These are phyloP conservation scores for Anabacerthia variegaticeps DNA, from an alignment of 2,797 vertebrate species.

Conservation along the genomic window DNA sequence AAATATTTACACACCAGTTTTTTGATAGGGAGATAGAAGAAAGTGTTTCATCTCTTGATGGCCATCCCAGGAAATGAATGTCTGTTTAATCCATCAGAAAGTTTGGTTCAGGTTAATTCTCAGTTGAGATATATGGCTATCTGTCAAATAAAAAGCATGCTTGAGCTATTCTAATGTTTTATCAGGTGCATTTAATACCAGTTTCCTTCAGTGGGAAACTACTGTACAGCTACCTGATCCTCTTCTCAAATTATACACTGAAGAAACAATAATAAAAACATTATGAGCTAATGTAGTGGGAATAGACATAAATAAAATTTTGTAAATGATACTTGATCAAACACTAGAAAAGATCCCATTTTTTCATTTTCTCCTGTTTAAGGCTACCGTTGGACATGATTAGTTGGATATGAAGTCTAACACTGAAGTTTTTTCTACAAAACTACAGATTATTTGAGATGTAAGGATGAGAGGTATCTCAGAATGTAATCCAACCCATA, in stretches of 20 bases:
- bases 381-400: not conserved
- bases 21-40: not conserved
- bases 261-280: slow-evolving; percentile 47
- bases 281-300: slow-evolving; percentile 5
- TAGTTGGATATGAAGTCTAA: not conserved
- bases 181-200: slow-evolving; percentile 77
- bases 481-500: not conserved
- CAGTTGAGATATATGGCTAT: slow-evolving; percentile 71
- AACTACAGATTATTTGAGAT: not conserved
- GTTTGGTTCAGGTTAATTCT: slow-evolving; percentile 65
- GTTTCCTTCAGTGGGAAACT: slow-evolving; percentile 72
- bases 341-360: not conserved
- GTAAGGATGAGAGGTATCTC: not conserved
- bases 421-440: not conserved
- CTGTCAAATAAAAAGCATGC: slow-evolving; percentile 78
- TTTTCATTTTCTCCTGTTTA: not conserved
- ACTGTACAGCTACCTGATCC: slow-evolving; percentile 73
- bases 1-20: not conserved
- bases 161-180: slow-evolving; percentile 63
- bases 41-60: slow-evolving; percentile 28
- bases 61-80: slow-evolving; percentile 55
- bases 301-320: not conserved
- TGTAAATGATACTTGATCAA: not conserved
- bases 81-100: slow-evolving; percentile 71
- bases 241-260: slow-evolving; percentile 44